Percentiles rank a stretch among this genome's conserved stretches.
Evolutionary conservation across 1,140 invertebrate genomes (phyloP).

Genomic region (Ptiloglossa arizonensis): DNA sequence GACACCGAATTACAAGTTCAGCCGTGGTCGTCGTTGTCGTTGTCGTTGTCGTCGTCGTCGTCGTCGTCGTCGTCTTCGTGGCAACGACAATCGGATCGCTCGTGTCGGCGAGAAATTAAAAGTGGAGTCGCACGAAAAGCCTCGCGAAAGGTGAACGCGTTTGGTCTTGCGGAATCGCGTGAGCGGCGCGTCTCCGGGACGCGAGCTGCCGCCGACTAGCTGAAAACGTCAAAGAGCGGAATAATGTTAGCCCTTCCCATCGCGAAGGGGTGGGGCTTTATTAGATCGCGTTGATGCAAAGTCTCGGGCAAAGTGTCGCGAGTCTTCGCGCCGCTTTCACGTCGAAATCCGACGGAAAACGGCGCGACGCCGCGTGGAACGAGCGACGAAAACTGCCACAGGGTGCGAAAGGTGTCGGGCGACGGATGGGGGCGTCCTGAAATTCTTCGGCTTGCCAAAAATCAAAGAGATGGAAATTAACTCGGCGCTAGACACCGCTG

Average conservation of each 20-base stretch:
- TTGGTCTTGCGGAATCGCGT: slow-evolving; percentile 38
- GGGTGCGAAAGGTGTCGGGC: background rate
- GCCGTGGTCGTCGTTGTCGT: too few relatives aligned
- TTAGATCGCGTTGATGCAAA: slow-evolving; percentile 65
- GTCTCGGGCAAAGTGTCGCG: slow-evolving; percentile 47
- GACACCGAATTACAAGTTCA: too few relatives aligned
- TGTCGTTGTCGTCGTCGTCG: too few relatives aligned
- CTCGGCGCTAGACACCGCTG: slow-evolving; percentile 42
- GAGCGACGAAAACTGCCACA: slow-evolving; percentile 33
- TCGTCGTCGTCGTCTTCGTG: background rate
- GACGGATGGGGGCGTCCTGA: slow-evolving; percentile 30
- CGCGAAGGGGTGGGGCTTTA: slow-evolving; percentile 55
- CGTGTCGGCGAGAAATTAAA: slow-evolving; percentile 54
- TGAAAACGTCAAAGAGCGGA: slow-evolving; percentile 65
- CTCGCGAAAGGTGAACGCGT: slow-evolving; percentile 30
- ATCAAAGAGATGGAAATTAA: slow-evolving; percentile 79
- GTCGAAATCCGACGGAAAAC: slow-evolving; percentile 57
- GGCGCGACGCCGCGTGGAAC: slow-evolving; percentile 14
- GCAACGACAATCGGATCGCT: slow-evolving; percentile 29
- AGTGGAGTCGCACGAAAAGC: slow-evolving; percentile 30
- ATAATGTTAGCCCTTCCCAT: slow-evolving; percentile 59
- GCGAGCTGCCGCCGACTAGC: slow-evolving; percentile 51
- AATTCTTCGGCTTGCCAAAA: slow-evolving; percentile 68
- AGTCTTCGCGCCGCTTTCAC: slow-evolving; percentile 50
- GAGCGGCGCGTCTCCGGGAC: slow-evolving; percentile 16